Evolutionary conservation across 2,797 vertebrate species (phyloP), one percentile per base, ranked within the genome.

Genomic region (Aeoliscus strigatus): DNA sequence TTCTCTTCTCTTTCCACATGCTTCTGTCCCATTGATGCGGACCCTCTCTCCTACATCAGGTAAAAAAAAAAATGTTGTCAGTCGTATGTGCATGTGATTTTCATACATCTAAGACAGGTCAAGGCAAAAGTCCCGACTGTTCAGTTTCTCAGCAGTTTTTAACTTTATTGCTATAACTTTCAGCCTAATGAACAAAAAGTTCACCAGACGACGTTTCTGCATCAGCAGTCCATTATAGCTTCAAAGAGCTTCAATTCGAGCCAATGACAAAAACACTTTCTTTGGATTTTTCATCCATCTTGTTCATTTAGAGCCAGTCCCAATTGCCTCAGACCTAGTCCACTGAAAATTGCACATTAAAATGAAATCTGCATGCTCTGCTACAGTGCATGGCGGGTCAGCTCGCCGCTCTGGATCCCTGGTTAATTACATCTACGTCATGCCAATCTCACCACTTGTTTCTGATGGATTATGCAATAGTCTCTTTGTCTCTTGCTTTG

Each of bases 31-130:
- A 13, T 37, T 56, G 42, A 16, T 43, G 54, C 33, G 21, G 5
- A 18, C 33, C 44, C 46, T 31, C 52, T 23, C 15, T 14, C 37
- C 56, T 1, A 14, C 40, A 25, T 56, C 74, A 88, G 84, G 86
- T 88, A n/a, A n/a, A n/a, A n/a, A 83, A 86, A 79, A 60, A 57
- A 57, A 28, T 29, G 1, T 33, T 60, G 43, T 27, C 29, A 10
- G 31, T n/a, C n/a, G n/a, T n/a, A n/a, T n/a, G n/a, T n/a, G n/a
- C n/a, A n/a, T n/a, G n/a, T n/a, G n/a, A n/a, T n/a, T n/a, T n/a
- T n/a, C n/a, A n/a, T n/a, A n/a, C n/a, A n/a, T n/a, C n/a, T n/a
- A n/a, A n/a, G n/a, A n/a, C n/a, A n/a, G n/a, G n/a, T n/a, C n/a
- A n/a, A n/a, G n/a, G n/a, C n/a, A n/a, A n/a, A n/a, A n/a, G n/a